Percentiles rank a stretch among this genome's conserved stretches.
Evolutionary conservation across 2,888 invertebrate genomes (phyloP).

Genomic region (Alentia gelatinosa): DNA sequence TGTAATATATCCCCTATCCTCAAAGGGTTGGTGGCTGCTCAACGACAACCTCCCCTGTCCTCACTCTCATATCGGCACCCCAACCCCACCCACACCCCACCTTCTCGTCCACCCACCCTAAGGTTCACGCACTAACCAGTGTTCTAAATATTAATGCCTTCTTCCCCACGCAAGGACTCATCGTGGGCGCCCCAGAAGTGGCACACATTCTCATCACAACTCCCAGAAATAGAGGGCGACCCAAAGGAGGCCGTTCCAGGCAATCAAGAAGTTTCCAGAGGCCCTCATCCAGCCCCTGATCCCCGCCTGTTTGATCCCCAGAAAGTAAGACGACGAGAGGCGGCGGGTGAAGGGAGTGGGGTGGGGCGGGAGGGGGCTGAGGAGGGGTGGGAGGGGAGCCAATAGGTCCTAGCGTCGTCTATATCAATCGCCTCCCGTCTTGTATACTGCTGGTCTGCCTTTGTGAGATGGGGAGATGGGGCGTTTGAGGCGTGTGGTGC

Average conservation of each 20-base stretch:
- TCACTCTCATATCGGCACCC: neutral
- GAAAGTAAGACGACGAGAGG: neutral
- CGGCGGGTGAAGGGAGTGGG: neutral
- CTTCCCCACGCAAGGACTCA: neutral
- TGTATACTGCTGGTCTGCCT: neutral
- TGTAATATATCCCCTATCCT: too few species aligned
- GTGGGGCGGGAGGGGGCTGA: neutral
- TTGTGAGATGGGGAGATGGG: too few species aligned
- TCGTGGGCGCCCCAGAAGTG: neutral
- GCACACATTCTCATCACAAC: neutral
- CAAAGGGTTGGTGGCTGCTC: too few species aligned
- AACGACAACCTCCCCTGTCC: neutral
- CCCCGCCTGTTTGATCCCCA: neutral
- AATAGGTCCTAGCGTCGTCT: neutral
- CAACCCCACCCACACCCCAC: neutral
- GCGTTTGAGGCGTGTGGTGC: too few species aligned
- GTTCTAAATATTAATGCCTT: neutral
- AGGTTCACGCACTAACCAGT: neutral
- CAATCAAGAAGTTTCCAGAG: conserved; percentile 32
- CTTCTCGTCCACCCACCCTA: neutral
- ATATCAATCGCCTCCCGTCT: neutral
- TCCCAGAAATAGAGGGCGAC: neutral
- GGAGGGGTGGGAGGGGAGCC: neutral
- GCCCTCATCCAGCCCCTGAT: neutral
- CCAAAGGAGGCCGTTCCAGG: neutral